Percentiles rank a stretch among this genome's conserved stretches.
phyloP scores from a whole-genome alignment of 2,888 invertebrate genomes.

The Pandemis cinnamomeana region DNA sequence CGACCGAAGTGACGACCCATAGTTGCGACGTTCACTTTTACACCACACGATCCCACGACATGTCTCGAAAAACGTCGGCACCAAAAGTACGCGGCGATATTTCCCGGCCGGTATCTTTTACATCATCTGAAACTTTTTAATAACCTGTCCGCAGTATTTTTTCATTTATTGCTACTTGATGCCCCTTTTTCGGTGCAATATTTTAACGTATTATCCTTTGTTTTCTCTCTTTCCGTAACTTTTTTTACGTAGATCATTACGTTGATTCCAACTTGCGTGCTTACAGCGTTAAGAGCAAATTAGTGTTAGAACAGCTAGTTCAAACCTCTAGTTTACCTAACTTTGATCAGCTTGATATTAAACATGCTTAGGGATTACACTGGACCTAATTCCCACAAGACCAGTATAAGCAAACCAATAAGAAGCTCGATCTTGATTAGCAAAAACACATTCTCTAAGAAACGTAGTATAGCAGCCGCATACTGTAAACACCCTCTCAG shows the following conservation, averaged over 20 bases:
- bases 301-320: neutral
- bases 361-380: neutral
- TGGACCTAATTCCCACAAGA: conserved; percentile 10
- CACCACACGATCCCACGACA: conserved; percentile 51
- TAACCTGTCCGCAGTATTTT: conserved; percentile 39
- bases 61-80: neutral
- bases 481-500: conserved; percentile 66
- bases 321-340: neutral
- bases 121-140: conserved; percentile 34
- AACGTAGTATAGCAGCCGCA: conserved; percentile 50
- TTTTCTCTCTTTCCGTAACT: neutral
- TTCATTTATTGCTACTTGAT: conserved; percentile 36
- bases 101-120: conserved; percentile 18
- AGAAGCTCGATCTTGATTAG: conserved; percentile 9
- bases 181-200: conserved; percentile 11
- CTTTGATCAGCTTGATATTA: neutral
- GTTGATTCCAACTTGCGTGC: neutral
- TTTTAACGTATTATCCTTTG: neutral
- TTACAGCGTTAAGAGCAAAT: neutral
- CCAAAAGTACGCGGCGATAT: conserved; percentile 4
- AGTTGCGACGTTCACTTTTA: conserved; percentile 48
- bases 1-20: conserved; percentile 53
- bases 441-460: neutral
- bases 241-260: neutral
- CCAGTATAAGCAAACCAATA: neutral